Conservation (phyloP, 2,113 vertebrate species). For the Bubo blakistoni region DNA sequence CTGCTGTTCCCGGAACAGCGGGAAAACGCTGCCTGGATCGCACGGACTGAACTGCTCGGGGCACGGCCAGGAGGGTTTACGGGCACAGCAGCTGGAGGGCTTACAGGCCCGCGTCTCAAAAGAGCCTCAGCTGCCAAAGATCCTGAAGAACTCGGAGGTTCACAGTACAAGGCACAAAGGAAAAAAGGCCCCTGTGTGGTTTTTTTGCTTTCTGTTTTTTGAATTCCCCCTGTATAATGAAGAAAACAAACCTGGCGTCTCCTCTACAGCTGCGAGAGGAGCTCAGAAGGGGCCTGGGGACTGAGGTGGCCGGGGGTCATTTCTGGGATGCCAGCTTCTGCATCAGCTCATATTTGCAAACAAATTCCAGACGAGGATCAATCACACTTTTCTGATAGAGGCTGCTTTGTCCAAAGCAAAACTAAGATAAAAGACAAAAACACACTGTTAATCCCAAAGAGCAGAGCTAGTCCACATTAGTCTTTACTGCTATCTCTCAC, state of each 20-base stretch:
- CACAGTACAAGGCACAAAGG: background rate
- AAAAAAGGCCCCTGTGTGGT: fast-evolving
- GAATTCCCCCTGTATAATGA: fast-evolving
- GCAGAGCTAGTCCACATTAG: background rate
- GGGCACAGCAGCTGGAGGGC: background rate
- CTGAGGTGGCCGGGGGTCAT: background rate
- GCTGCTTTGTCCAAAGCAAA: background rate
- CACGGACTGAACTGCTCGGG: slow-evolving; percentile 22
- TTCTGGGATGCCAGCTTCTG: background rate
- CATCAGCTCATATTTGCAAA: fast-evolving
- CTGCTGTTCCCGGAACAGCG: slow-evolving; percentile 9
- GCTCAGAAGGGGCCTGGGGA: fast-evolving
- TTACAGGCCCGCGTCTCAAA: no score
- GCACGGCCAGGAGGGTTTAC: background rate
- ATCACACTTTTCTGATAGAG: background rate
- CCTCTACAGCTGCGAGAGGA: fast-evolving
- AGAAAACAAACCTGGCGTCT: background rate
- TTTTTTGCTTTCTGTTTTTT: background rate
- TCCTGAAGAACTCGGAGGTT: fast-evolving
- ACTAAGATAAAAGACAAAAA: background rate
- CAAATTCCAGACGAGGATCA: background rate
- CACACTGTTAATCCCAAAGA: background rate
- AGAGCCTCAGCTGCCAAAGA: background rate
- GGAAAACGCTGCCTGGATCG: slow-evolving; percentile 68
- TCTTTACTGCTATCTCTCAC: background rate